Base-by-base conservation (phyloP, 2,888 invertebrate species). In the Oligia latruncula region DNA sequence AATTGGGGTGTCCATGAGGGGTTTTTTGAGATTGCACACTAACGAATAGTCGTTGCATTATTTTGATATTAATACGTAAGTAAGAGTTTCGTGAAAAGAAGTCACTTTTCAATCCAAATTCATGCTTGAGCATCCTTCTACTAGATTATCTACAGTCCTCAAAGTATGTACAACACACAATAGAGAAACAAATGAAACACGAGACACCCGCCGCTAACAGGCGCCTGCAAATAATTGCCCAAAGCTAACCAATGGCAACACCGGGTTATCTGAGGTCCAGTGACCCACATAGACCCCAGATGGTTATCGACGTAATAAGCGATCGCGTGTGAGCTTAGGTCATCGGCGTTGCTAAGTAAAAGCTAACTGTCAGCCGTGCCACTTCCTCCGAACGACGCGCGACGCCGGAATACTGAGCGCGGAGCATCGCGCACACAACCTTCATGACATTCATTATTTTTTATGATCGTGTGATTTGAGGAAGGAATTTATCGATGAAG, bases 331-430 rank as follows among this genome's bases (percentile, higher is more conserved):
- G 66, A 83, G 86, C 90, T 90, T 92, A 93, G 93, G 93, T 92
- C 92, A 91, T 89, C 90, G 88, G 86, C 87, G 90, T 88, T 90
- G 89, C 88, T 90, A 91, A 91, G 92, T 91, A 90, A 91, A 91
- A 92, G 86, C 91, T 93, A 93, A 93, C 93, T 93, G 93, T 93
- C 90, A 85, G 77, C 83, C 86, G 89, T 87, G 91, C 88, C 84
- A 91, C 91, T 93, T 93, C 93, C 93, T 92, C 29, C 71, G 75
- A 29, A 82, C 91, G 85, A 83, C 81, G 29, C 64, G 82, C 91
- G 85, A 83, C 81, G 29, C 64, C 78, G 73, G 93, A 90, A 93
- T 93, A 93, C 86, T 90, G 88, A 93, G 90, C 68, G 46, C 0
- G 88, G 87, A 91, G 40, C 49, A 64, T 90, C 90, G 85, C 74